These are phyloP conservation scores for Phortica variegata DNA, from an alignment of 1,140 invertebrate species.

Conservation along the genomic window DNA sequence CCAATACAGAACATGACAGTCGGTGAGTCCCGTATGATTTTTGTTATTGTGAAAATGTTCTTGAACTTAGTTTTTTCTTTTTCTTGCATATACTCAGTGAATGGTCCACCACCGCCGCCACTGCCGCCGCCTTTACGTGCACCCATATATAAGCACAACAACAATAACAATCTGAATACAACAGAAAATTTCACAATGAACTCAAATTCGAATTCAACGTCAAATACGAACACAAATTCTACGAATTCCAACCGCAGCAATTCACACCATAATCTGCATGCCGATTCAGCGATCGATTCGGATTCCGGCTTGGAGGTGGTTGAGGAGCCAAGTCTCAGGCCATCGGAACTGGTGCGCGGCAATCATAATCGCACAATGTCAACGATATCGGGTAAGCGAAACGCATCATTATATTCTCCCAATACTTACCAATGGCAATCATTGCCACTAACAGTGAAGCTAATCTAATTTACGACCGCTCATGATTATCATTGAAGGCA, in stretches of 20 bases:
- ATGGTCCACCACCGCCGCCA: conserved; percentile 64
- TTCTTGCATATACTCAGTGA: conserved; percentile 22
- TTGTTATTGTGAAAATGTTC: neutral
- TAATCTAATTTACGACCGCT: too few relatives aligned
- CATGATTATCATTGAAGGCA: too few relatives aligned
- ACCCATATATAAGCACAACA: conserved; percentile 36
- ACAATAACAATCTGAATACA: conserved; percentile 10
- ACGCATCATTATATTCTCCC: neutral
- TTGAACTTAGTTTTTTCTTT: conserved; percentile 1
- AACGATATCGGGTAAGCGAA: conserved; percentile 52
- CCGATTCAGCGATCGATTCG: conserved; percentile 43
- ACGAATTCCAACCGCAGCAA: neutral
- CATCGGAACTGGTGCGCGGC: conserved; percentile 62
- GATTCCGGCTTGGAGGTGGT: conserved; percentile 60
- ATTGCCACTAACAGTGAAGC: too few relatives aligned
- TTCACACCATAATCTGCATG: conserved; percentile 6
- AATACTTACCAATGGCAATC: too few relatives aligned
- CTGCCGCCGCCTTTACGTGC: conserved; percentile 62
- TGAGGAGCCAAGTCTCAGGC: conserved; percentile 64
- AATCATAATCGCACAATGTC: conserved; percentile 58
- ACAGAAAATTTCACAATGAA: conserved; percentile 28
- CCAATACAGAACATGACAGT: conserved; percentile 47
- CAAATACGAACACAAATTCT: neutral
- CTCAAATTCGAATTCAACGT: neutral
- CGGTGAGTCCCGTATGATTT: conserved; percentile 39